Evolutionary conservation across 1,140 invertebrate genomes (phyloP).

Genomic region (Drosophila teissieri): DNA sequence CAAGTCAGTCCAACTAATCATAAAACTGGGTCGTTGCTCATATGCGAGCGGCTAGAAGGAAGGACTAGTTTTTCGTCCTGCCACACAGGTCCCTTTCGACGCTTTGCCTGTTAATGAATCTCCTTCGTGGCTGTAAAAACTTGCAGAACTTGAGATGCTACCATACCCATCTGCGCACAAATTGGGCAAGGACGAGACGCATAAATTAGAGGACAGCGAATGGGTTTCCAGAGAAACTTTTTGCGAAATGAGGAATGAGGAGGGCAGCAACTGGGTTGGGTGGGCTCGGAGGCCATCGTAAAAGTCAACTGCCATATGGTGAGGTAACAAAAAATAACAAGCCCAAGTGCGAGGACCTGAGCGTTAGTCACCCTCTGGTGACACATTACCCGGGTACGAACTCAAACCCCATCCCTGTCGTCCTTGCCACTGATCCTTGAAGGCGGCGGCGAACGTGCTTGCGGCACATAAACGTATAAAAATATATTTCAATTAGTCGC

Average conservation of each 20-base stretch:
- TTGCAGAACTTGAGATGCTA: slow-evolving; percentile 50
- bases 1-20: slow-evolving; percentile 63
- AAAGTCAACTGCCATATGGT: slow-evolving; percentile 76
- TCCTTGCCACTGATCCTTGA: slow-evolving; percentile 18
- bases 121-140: slow-evolving; percentile 52
- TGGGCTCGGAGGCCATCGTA: slow-evolving; percentile 42
- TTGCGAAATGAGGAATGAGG: slow-evolving; percentile 8
- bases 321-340: slow-evolving; percentile 81
- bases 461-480: slow-evolving; percentile 57
- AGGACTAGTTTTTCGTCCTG: neutral
- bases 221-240: slow-evolving; percentile 43
- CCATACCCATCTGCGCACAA: slow-evolving; percentile 30
- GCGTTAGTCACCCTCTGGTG: slow-evolving; percentile 60
- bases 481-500: slow-evolving; percentile 79
- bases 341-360: slow-evolving; percentile 28
- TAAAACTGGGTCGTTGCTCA: slow-evolving; percentile 45
- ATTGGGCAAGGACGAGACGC: slow-evolving; percentile 57
- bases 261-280: slow-evolving; percentile 1
- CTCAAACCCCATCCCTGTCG: slow-evolving; percentile 10
- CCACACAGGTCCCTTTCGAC: slow-evolving; percentile 9
- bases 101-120: slow-evolving; percentile 60
- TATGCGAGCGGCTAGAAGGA: slow-evolving; percentile 3
- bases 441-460: slow-evolving; percentile 38
- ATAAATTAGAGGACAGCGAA: slow-evolving; percentile 56
- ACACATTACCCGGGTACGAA: slow-evolving; percentile 45